These are phyloP conservation scores for Albula glossodonta DNA, from an alignment of 2,113 vertebrate genomes.

Conservation along the genomic window DNA sequence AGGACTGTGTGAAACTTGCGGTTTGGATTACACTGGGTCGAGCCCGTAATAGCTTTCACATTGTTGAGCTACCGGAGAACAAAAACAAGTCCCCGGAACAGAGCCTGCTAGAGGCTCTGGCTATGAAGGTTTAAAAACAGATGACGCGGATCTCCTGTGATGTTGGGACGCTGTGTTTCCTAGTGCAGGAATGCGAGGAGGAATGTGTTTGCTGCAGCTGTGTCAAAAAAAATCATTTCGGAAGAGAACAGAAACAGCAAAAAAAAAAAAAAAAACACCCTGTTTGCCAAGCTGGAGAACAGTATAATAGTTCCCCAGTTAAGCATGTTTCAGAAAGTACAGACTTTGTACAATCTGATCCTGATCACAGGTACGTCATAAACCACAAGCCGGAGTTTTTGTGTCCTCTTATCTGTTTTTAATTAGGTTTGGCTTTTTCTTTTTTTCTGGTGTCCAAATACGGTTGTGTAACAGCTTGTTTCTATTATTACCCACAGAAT, in stretches of 20 bases:
- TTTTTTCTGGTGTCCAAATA: not conserved
- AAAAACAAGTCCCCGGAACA: not conserved
- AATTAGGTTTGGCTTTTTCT: not conserved
- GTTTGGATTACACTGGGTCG: slow-evolving; percentile 7
- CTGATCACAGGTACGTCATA: not conserved
- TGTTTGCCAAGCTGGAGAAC: not conserved
- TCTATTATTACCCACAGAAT: not conserved
- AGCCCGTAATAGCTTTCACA: not conserved
- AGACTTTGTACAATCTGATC: not conserved
- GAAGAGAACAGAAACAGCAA: not conserved
- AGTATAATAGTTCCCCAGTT: not conserved
- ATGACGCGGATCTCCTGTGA: slow-evolving; percentile 17
- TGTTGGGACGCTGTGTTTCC: slow-evolving; percentile 26
- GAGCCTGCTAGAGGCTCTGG: not conserved
- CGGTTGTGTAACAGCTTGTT: not conserved
- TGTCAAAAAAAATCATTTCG: not conserved
- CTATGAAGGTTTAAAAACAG: slow-evolving; percentile 21
- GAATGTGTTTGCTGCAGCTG: slow-evolving; percentile 27
- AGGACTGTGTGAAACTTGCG: not conserved
- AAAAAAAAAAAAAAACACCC: not conserved
- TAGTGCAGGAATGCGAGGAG: slow-evolving; percentile 27
- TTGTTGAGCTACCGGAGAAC: slow-evolving; percentile 5
- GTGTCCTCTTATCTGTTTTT: not conserved
- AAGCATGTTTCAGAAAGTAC: slow-evolving; percentile 3
- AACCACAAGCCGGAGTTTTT: not conserved